These are phyloP conservation scores for Drepanosiphum platanoidis DNA, from an alignment of 2,888 invertebrate species.

Conservation along the genomic window DNA sequence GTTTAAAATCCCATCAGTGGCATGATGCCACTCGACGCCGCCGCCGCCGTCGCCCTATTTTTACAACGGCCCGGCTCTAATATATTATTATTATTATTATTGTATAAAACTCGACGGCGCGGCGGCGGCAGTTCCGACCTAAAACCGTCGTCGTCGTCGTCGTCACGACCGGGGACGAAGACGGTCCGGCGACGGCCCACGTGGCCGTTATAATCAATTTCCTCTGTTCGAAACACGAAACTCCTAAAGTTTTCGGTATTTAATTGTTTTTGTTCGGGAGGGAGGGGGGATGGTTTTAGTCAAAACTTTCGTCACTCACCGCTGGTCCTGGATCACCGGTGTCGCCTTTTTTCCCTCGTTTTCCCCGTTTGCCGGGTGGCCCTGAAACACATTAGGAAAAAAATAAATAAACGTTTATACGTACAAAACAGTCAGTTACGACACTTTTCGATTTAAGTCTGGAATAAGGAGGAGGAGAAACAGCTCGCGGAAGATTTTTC, in stretches of 20 bases:
- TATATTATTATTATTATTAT: no score
- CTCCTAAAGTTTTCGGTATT: not conserved
- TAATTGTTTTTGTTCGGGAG: not conserved
- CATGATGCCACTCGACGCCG: not conserved
- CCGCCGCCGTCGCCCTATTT: not conserved
- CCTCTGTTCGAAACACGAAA: conserved; percentile 27
- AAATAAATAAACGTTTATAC: no score
- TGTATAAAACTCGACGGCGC: no score
- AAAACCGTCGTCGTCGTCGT: not conserved
- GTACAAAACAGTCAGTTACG: no score
- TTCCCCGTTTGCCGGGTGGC: conserved; percentile 86
- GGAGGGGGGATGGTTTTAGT: not conserved
- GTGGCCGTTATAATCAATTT: conserved; percentile 36
- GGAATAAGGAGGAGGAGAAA: no score
- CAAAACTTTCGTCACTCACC: conserved; percentile 72
- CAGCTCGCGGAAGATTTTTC: no score
- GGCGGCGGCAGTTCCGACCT: not conserved
- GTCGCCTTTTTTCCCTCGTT: conserved; percentile 90
- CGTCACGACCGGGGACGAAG: no score
- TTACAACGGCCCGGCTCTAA: not conserved
- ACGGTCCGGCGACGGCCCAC: not conserved
- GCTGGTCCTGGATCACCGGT: conserved; percentile 81
- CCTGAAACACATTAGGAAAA: conserved; percentile 81
- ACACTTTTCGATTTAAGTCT: no score
- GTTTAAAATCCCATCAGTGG: conserved; percentile 45